Evolutionary conservation across 2,113 vertebrate genomes (phyloP).

Genomic region (Loxodonta africana): DNA sequence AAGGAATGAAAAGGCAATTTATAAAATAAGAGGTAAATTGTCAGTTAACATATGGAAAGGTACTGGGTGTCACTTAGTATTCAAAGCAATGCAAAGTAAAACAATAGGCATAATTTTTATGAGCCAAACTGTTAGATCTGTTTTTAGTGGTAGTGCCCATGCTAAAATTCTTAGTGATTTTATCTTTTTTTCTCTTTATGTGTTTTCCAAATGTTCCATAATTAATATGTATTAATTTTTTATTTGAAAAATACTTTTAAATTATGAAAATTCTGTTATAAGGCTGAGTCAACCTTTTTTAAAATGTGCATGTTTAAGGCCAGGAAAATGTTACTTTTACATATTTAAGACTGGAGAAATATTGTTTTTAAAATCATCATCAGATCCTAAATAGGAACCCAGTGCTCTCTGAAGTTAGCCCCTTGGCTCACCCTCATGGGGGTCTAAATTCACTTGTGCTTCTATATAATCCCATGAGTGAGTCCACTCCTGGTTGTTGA

Average conservation of each 20-base stretch:
- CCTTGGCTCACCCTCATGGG: neutral
- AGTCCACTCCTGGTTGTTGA: neutral
- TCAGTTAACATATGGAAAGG: neutral
- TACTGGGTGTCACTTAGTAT: neutral
- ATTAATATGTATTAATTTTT: neutral
- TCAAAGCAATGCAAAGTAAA: conserved; percentile 10
- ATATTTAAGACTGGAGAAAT: conserved; percentile 39
- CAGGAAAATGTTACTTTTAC: neutral
- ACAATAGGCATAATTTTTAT: neutral
- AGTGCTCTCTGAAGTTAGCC: neutral
- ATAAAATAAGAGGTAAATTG: neutral
- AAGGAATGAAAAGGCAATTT: conserved; percentile 40
- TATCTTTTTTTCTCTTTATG: neutral
- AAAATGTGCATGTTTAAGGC: conserved; percentile 11
- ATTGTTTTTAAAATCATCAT: neutral
- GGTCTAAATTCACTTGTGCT: neutral
- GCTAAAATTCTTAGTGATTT: neutral
- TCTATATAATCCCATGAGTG: neutral
- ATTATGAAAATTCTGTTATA: neutral
- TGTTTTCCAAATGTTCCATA: neutral
- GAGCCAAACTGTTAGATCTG: neutral
- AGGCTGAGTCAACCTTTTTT: neutral
- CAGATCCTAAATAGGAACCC: neutral
- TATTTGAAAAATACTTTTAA: conserved; percentile 23
- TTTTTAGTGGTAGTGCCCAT: neutral